Evolutionary conservation across 2,797 vertebrate genomes (phyloP).

Genomic region (Lacerta agilis): DNA sequence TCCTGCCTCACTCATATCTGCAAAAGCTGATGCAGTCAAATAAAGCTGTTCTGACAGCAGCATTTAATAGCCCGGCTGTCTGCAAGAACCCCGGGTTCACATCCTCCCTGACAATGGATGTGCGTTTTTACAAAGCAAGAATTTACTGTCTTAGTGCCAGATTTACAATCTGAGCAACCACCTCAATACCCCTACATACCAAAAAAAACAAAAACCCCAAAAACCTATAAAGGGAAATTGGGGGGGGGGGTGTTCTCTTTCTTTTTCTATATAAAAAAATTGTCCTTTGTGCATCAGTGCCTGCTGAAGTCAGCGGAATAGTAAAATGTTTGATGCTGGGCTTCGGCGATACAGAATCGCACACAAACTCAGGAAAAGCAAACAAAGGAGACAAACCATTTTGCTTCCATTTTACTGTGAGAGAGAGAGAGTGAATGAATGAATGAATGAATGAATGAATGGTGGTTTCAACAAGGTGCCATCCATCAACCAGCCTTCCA

Average conservation of each 20-base stretch:
- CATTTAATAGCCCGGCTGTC: constrained; percentile 68
- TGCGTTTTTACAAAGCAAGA: constrained; percentile 58
- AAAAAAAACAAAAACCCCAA: not conserved
- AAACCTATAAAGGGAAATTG: not conserved
- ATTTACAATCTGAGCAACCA: constrained; percentile 59
- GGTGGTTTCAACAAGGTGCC: not conserved
- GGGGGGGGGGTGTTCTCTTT: not conserved
- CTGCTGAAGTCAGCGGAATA: not conserved
- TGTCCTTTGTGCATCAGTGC: constrained; percentile 20
- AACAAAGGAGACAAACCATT: not conserved
- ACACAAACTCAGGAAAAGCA: not conserved
- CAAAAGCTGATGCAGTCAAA: constrained; percentile 62
- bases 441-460: not conserved
- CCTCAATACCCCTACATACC: constrained; percentile 29
- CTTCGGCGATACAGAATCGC: not conserved
- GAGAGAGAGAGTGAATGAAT: not conserved
- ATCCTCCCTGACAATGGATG: constrained; percentile 53
- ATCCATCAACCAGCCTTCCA: not conserved
- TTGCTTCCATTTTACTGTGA: not conserved
- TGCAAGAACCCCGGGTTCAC: constrained; percentile 36
- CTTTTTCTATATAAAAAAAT: not conserved
- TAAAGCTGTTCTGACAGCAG: constrained; percentile 72
- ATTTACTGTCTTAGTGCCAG: constrained; percentile 63
- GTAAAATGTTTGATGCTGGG: not conserved
- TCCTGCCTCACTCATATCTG: constrained; percentile 43